A percentile compares a stretch with the other conserved stretches of the same genome.
These are phyloP conservation scores for Argyra leucocephala DNA, from an alignment of 2,888 invertebrate genomes.

Conservation along the genomic window DNA sequence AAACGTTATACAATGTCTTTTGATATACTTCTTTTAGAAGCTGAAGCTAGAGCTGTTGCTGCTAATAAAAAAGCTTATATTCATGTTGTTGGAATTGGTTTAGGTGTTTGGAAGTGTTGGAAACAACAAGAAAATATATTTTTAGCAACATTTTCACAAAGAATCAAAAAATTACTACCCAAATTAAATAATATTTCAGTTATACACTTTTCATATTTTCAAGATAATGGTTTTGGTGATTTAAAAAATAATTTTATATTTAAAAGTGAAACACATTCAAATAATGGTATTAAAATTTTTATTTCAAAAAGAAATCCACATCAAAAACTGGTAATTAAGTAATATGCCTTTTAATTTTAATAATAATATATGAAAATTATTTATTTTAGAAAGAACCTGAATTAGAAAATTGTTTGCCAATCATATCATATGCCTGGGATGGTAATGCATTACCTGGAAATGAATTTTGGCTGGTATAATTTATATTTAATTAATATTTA, in stretches of 20 bases:
- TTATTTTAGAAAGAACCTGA: background rate
- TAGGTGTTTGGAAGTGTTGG: constrained; percentile 58
- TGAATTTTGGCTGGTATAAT: constrained; percentile 54
- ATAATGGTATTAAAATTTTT: constrained; percentile 46
- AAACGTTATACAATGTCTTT: constrained; percentile 48
- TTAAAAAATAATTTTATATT: constrained; percentile 43
- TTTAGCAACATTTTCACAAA: constrained; percentile 52
- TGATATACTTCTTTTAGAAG: constrained; percentile 54
- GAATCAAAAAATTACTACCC: constrained; percentile 46
- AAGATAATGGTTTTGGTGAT: constrained; percentile 43
- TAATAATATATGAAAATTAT: background rate
- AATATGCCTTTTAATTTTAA: background rate
- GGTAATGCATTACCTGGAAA: constrained; percentile 65
- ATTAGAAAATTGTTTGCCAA: constrained; percentile 45
- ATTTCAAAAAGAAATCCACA: constrained; percentile 52
- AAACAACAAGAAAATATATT: constrained; percentile 54
- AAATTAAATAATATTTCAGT: constrained; percentile 50
- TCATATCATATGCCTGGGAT: constrained; percentile 64
- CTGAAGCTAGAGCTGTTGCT: constrained; percentile 48
- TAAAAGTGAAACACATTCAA: constrained; percentile 30
- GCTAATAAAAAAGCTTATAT: constrained; percentile 49
- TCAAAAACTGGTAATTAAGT: constrained; percentile 37
- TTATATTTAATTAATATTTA: background rate
- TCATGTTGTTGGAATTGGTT: constrained; percentile 57
- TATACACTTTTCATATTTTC: constrained; percentile 58